Conservation (phyloP, 2,113 vertebrate species). For the Heptranchias perlo region DNA sequence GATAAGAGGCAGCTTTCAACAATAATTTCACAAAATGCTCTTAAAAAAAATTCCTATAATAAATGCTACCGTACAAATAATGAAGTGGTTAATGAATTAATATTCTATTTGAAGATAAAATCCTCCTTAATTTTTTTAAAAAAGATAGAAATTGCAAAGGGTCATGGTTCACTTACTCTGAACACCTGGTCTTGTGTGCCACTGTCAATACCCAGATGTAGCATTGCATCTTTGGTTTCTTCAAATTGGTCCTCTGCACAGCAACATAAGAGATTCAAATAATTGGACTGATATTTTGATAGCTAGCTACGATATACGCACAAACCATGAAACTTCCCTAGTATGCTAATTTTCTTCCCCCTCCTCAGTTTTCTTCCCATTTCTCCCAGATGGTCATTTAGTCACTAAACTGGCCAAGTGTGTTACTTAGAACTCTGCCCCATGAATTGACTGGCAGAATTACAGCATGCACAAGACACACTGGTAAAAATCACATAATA, state of each 20-base stretch:
- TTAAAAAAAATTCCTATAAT: background rate
- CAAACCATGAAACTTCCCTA: background rate
- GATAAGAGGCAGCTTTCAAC: background rate
- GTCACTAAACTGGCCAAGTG: background rate
- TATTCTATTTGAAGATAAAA: background rate
- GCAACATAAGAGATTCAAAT: slow-evolving; percentile 41
- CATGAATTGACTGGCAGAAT: background rate
- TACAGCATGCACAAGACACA: background rate
- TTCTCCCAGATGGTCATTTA: background rate
- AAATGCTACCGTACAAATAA: background rate
- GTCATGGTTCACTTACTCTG: slow-evolving; percentile 62
- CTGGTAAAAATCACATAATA: background rate
- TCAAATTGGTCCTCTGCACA: slow-evolving; percentile 79
- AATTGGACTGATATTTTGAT: background rate
- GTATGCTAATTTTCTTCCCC: background rate
- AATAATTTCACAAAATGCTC: background rate
- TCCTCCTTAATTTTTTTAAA: background rate
- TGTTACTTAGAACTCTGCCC: background rate
- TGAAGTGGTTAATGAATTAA: background rate
- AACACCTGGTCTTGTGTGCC: slow-evolving; percentile 74
- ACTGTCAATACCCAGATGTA: slow-evolving; percentile 73
- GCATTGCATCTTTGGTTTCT: slow-evolving; percentile 82
- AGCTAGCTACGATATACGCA: background rate
- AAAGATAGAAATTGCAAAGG: background rate
- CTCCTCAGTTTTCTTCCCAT: background rate